These are phyloP conservation scores for Drosophila cognata DNA, from an alignment of 2,888 invertebrate species.

Conservation along the genomic window DNA sequence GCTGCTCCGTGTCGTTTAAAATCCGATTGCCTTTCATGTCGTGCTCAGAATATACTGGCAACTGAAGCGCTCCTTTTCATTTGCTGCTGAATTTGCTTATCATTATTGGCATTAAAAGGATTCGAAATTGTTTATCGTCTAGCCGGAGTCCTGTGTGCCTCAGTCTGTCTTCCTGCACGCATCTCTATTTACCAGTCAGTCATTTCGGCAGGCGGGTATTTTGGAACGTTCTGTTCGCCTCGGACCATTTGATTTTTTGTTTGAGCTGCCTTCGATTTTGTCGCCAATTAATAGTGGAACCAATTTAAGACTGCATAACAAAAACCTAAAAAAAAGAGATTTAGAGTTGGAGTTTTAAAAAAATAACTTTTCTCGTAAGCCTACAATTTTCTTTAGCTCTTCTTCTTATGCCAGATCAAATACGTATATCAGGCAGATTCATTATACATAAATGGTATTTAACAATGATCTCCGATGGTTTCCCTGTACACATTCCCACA, in stretches of 20 bases:
- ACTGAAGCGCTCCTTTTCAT: conserved; percentile 18
- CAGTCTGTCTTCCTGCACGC: conserved; percentile 4
- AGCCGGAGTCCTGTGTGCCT: conserved; percentile 49
- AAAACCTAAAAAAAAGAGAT: neutral
- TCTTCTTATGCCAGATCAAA: neutral
- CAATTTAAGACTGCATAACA: conserved; percentile 8
- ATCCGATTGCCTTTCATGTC: conserved; percentile 68
- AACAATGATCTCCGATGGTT: conserved; percentile 28
- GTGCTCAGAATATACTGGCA: conserved; percentile 25
- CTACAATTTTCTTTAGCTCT: neutral
- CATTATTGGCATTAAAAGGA: conserved; percentile 81
- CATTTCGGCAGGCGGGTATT: conserved; percentile 40
- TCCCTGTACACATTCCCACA: conserved; percentile 22
- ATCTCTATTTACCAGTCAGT: conserved; percentile 49
- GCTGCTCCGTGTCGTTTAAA: conserved; percentile 46
- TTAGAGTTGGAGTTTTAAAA: neutral
- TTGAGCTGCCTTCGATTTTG: conserved; percentile 52
- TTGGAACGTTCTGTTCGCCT: conserved; percentile 50
- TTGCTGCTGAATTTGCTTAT: conserved; percentile 75
- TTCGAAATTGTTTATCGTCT: conserved; percentile 81
- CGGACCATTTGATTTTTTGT: conserved; percentile 61
- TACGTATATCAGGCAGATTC: neutral
- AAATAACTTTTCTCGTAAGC: neutral
- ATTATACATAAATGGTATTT: conserved; percentile 11
- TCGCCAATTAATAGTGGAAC: conserved; percentile 68